These are phyloP conservation scores for Andrena chrysosceles DNA, from an alignment of 2,888 invertebrate species.

Conservation along the genomic window DNA sequence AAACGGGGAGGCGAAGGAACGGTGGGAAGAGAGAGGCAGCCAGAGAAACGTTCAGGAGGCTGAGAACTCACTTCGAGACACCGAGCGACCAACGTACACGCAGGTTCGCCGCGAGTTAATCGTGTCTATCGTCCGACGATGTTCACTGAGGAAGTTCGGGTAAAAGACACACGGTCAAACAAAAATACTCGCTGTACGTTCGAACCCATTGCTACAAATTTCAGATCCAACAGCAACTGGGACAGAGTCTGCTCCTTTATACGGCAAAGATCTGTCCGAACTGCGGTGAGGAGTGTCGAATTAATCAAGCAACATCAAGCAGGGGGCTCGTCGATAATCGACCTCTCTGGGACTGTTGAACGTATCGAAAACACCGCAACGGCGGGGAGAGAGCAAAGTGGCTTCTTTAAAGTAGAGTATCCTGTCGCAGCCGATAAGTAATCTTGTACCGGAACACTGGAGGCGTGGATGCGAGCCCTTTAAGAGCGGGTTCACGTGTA, in stretches of 20 bases:
- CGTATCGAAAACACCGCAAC: slow-evolving; percentile 22
- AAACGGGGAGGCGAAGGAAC: slow-evolving; percentile 30
- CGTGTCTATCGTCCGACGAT: slow-evolving; percentile 53
- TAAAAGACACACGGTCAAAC: neutral
- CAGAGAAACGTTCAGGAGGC: slow-evolving; percentile 57
- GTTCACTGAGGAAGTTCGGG: slow-evolving; percentile 13
- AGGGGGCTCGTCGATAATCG: slow-evolving; percentile 26
- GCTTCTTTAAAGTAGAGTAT: slow-evolving; percentile 76
- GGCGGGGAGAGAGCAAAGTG: slow-evolving; percentile 16
- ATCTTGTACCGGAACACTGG: slow-evolving; percentile 76
- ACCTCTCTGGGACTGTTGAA: slow-evolving; percentile 3
- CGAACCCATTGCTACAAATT: no score
- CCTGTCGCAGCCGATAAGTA: slow-evolving; percentile 77
- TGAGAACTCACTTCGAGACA: slow-evolving; percentile 71
- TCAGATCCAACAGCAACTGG: no score
- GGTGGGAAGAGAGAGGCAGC: slow-evolving; percentile 37
- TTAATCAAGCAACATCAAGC: neutral
- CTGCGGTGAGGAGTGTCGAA: neutral
- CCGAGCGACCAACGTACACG: slow-evolving; percentile 56
- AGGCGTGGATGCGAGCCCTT: slow-evolving; percentile 72
- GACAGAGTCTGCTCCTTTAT: no score
- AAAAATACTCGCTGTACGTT: no score
- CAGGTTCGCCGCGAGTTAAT: slow-evolving; percentile 50
- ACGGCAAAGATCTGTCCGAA: no score
- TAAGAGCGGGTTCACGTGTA: slow-evolving; percentile 63